These are phyloP conservation scores for Eulemur mongoz DNA, from an alignment of 2,797 vertebrate species.

Conservation along the genomic window DNA sequence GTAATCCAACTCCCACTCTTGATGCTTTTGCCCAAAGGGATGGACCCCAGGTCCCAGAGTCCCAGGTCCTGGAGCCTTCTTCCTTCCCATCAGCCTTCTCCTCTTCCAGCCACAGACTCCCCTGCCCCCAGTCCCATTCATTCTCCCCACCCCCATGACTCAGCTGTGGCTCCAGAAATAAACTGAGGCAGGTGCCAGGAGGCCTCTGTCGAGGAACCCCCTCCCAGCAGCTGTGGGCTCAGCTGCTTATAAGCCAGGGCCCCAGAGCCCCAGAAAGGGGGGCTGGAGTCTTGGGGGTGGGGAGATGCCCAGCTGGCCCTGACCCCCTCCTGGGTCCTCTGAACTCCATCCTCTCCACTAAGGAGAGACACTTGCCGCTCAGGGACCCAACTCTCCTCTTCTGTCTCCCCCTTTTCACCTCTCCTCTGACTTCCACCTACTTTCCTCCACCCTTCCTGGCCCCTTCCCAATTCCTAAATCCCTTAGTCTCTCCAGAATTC, in stretches of 20 bases:
- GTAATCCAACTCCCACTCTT: neutral
- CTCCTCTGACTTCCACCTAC: neutral
- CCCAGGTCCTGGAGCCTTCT: neutral
- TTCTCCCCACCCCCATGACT: conserved; percentile 10
- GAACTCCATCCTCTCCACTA: neutral
- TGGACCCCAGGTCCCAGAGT: neutral
- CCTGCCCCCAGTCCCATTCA: neutral
- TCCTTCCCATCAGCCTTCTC: neutral
- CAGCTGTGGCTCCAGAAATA: conserved; percentile 78
- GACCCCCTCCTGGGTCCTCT: neutral
- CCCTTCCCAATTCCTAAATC: neutral
- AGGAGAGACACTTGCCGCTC: neutral
- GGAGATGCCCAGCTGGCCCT: neutral
- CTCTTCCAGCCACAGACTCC: neutral
- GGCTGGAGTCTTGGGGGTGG: neutral
- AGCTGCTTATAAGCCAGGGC: conserved; percentile 3
- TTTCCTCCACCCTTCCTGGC: neutral
- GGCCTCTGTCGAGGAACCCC: conserved; percentile 70
- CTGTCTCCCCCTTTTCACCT: neutral
- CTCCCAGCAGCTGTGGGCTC: conserved; percentile 50
- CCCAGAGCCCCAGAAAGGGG: neutral
- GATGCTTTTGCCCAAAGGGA: neutral
- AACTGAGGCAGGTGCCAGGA: conserved; percentile 54
- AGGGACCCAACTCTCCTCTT: neutral
- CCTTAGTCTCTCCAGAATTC: neutral